Conservation (phyloP, 1,140 invertebrate species). For the Trinorchestia longiramus region DNA sequence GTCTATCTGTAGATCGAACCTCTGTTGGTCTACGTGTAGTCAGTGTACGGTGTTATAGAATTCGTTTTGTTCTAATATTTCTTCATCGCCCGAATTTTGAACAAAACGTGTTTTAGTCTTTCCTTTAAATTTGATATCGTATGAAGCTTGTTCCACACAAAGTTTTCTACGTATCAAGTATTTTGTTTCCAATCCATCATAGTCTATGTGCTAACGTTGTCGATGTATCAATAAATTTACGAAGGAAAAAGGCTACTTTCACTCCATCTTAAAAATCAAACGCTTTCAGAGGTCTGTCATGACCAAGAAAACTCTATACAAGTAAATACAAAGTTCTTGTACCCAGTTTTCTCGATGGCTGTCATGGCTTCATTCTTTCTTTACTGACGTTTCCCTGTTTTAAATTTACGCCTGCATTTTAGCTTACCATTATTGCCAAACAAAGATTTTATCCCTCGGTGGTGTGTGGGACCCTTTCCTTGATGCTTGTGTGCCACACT, state of each 20-base stretch:
- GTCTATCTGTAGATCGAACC: too few species aligned
- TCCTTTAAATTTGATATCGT: not conserved
- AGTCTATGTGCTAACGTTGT: not conserved
- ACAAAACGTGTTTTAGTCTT: not conserved
- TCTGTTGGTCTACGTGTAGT: too few species aligned
- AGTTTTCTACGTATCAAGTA: not conserved
- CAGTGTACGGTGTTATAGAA: too few species aligned
- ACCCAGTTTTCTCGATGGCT: not conserved
- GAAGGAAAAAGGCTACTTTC: not conserved
- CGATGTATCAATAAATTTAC: not conserved
- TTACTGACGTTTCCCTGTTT: not conserved
- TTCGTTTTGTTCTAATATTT: too few species aligned
- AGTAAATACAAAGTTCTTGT: not conserved
- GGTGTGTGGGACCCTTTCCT: not conserved
- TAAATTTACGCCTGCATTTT: not conserved
- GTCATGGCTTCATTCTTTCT: not conserved
- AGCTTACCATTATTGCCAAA: not conserved
- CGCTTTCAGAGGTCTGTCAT: not conserved
- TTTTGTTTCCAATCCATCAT: not conserved
- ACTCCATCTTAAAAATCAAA: not conserved
- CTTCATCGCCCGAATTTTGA: too few species aligned
- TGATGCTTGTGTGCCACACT: too few species aligned
- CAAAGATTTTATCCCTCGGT: not conserved
- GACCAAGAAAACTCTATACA: not conserved
- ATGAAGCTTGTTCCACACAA: not conserved